Evolutionary conservation across 35 echinoderm and acorn worm species (phyloP), one percentile per base, ranked within the genome.

Genomic region (Nesometra sesokonis): DNA sequence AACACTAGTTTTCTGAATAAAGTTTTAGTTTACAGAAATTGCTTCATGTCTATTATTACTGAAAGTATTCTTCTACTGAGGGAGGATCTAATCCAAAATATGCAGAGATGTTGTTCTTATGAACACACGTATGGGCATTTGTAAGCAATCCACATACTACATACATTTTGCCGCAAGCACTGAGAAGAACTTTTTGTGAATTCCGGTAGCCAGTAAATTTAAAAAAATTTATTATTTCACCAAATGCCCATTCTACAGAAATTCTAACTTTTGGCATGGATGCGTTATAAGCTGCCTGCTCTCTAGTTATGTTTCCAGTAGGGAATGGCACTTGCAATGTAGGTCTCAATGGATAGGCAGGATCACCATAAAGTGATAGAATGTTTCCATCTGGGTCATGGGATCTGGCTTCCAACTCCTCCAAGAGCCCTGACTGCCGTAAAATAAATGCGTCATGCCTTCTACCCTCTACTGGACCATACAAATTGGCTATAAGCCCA

Each of bases 331-430:
- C n/a, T 80, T 91, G 86, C 30, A 94, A 78, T 0, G 91, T 89
- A 1, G 93, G 46, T 19, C 93, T 37, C 37, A 91, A 33, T 57
- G 89, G 89, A 83, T 94, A 91, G 11, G 90, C 90, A 33, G 85
- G 87, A 77, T 96, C 93, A 32, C 93, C 90, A 85, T 92, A 96
- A 27, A 92, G 76, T 76, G 87, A 95, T 32, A 94, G 27, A 5
- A 78, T 32, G 32, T 95, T 86, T 1, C 93, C 86, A 39, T 39
- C 32, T 5, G 76, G 11, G 84, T 92, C 87, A 85, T 67, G 78
- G 17, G 87, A 87, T 13, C 37, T 32, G 0, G 23, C 0, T 39
- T 90, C 80, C 29, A 96, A 81, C 52, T 92, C 19, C 27, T 5
- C 37, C 11, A 95, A 38, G 0, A 96, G 82, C 11, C 90, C 88